A percentile compares a stretch with the other conserved stretches of the same genome.
Evolutionary conservation across 2,113 vertebrate species (phyloP).

Genomic region (Pholis gunnellus): DNA sequence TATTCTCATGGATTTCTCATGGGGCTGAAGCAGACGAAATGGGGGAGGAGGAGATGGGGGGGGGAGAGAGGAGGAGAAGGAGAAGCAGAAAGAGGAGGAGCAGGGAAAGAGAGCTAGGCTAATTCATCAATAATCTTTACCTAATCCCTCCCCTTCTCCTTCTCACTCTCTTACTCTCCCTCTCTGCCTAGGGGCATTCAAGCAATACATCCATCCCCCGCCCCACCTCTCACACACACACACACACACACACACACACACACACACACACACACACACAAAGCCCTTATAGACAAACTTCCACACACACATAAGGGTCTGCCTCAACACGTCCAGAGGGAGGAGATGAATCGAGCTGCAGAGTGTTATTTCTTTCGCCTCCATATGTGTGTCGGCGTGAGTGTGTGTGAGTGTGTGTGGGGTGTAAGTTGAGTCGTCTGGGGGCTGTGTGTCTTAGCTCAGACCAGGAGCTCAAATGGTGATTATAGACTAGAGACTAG

Average conservation of each 20-base stretch:
- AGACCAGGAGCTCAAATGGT: slow-evolving; percentile 73
- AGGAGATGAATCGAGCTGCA: slow-evolving; percentile 79
- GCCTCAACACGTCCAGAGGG: slow-evolving; percentile 81
- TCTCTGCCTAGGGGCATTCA: slow-evolving; percentile 81
- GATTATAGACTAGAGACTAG: slow-evolving; percentile 81
- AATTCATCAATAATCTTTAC: slow-evolving; percentile 86
- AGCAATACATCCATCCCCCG: slow-evolving; percentile 81
- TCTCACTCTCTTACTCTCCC: slow-evolving; percentile 49
- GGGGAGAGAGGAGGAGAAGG: neutral
- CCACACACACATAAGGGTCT: slow-evolving; percentile 69
- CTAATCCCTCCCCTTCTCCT: slow-evolving; percentile 79
- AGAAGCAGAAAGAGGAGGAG: slow-evolving; percentile 25
- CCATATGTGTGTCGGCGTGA: slow-evolving; percentile 13
- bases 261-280: slow-evolving; percentile 49
- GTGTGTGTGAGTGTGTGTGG: slow-evolving; percentile 4
- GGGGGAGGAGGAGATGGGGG: neutral
- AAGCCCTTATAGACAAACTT: neutral
- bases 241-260: slow-evolving; percentile 36
- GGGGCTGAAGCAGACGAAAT: slow-evolving; percentile 48
- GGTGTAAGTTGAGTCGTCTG: slow-evolving; percentile 71
- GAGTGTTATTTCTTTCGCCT: slow-evolving; percentile 68
- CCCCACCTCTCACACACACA: slow-evolving; percentile 44
- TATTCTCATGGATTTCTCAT: slow-evolving; percentile 78
- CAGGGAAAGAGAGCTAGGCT: slow-evolving; percentile 66
- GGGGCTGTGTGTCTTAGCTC: slow-evolving; percentile 68